Conservation (phyloP, 2,797 vertebrate genomes). For the Rhabdomys pumilio region DNA sequence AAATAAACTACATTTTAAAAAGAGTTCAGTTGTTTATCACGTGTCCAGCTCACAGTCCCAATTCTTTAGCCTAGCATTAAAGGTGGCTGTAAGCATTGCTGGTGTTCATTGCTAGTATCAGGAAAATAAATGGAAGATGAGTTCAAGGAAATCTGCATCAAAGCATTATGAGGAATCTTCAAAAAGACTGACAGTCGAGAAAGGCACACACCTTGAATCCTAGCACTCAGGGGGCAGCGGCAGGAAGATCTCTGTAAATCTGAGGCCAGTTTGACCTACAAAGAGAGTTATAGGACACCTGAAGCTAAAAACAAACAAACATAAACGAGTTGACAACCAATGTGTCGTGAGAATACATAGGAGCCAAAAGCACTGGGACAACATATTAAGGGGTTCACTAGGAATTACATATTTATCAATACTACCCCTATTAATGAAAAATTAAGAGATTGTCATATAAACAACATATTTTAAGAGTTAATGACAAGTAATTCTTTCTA, state of each 20-base stretch:
- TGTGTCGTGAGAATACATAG: not conserved
- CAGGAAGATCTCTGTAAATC: not conserved
- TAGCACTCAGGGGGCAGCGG: not conserved
- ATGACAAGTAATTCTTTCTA: not conserved
- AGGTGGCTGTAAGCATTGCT: not conserved
- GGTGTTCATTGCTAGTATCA: not conserved
- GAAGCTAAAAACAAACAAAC: not conserved
- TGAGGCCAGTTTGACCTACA: not conserved
- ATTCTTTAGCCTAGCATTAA: not conserved
- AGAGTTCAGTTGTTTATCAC: not conserved
- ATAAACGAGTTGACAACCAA: not conserved
- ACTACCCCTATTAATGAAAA: not conserved
- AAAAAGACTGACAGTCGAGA: not conserved
- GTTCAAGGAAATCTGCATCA: not conserved
- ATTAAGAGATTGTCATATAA: not conserved
- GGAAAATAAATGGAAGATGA: not conserved
- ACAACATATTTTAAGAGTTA: not conserved
- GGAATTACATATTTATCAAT: not conserved
- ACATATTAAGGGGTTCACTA: not conserved
- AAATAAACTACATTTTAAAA: not conserved
- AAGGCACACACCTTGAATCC: not conserved
- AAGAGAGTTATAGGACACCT: not conserved
- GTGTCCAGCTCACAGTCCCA: not conserved
- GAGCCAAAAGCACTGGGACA: not conserved
- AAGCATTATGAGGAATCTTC: not conserved